Evolutionary conservation across 2,113 vertebrate species (phyloP), one percentile per base, ranked within the genome.

Genomic region (Gobius niger): DNA sequence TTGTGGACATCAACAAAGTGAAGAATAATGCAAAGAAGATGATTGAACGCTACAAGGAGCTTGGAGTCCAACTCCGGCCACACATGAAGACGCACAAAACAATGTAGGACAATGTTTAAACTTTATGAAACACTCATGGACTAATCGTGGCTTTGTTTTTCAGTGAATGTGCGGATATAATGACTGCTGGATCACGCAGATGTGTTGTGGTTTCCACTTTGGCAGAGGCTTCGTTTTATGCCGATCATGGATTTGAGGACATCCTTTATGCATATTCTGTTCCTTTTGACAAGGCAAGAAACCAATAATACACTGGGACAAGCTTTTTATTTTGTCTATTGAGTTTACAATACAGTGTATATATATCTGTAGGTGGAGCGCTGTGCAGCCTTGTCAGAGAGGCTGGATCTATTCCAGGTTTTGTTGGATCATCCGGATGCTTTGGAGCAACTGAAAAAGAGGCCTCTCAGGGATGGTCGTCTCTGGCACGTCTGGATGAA

Each of bases 11-110:
- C 63, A 87, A 82, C n/a, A 85, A 74, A 69, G 85, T 92, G 54
- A 91, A 83, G 40, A 88, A 59, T 70, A 95, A 96, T 14, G 87
- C 92, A 0, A 68, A 81, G 74, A 76, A 44, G 61, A 95, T 96
- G 94, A 78, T 46, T 12, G 88, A 93, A 0, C 89, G 78, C 5
- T 94, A 84, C 81, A 76, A 72, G 65, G 80, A 72, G 0, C 70
- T 94, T 9, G 93, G 94, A 7, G 87, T 95, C 59, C 89, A 90
- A 66, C 91, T 96, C 12, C 82, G 94, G 4, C 94, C 95, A 0
- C 94, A 95, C 78, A 94, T 95, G 93, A 96, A 95, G 66, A 95
- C 95, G 0, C 94, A 95, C 84, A 95, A 95, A 84, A 95, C 94
- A 0, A 70, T 94, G 94, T 96, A 87, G 81, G 91, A 60, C 19